A percentile compares a stretch with the other conserved stretches of the same genome.
Evolutionary conservation across 2,797 vertebrate genomes (phyloP).

Genomic region (Austrolebias charrua): DNA sequence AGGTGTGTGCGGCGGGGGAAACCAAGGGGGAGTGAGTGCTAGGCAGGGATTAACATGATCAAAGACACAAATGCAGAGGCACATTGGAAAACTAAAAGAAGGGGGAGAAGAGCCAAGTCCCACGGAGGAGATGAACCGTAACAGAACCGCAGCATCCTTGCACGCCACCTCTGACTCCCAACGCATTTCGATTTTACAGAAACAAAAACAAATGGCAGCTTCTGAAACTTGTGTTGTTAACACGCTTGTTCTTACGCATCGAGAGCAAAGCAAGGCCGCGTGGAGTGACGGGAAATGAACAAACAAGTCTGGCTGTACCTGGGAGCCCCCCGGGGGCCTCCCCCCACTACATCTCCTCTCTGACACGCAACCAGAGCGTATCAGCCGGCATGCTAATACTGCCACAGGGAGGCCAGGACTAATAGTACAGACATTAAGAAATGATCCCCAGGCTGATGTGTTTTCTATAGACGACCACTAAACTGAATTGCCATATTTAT

Average conservation of each 20-base stretch:
- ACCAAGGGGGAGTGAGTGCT: constrained; percentile 34
- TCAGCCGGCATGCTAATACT: constrained; percentile 75
- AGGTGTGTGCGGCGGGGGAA: constrained; percentile 70
- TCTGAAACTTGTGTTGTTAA: constrained; percentile 30
- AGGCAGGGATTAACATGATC: constrained; percentile 77
- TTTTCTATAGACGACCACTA: constrained; percentile 77
- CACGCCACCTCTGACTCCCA: constrained; percentile 51
- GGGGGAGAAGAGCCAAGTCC: constrained; percentile 57
- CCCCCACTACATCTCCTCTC: constrained; percentile 14
- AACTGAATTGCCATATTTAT: constrained; percentile 82
- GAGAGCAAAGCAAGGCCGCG: constrained; percentile 21
- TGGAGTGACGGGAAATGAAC: constrained; percentile 53
- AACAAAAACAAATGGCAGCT: constrained; percentile 43
- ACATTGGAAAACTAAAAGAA: constrained; percentile 68
- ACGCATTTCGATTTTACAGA: constrained; percentile 54
- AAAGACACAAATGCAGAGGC: constrained; percentile 72
- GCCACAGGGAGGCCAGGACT: constrained; percentile 76
- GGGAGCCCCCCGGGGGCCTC: too few species aligned
- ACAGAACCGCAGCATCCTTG: constrained; percentile 54
- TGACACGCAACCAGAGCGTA: constrained; percentile 63
- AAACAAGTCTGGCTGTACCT: constrained; percentile 66
- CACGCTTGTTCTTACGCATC: constrained; percentile 27
- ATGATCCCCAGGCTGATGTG: constrained; percentile 78
- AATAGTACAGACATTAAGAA: constrained; percentile 79
- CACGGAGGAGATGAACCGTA: constrained; percentile 63